Evolutionary conservation across 2,888 invertebrate genomes (phyloP).

Genomic region (Hyles lineata): DNA sequence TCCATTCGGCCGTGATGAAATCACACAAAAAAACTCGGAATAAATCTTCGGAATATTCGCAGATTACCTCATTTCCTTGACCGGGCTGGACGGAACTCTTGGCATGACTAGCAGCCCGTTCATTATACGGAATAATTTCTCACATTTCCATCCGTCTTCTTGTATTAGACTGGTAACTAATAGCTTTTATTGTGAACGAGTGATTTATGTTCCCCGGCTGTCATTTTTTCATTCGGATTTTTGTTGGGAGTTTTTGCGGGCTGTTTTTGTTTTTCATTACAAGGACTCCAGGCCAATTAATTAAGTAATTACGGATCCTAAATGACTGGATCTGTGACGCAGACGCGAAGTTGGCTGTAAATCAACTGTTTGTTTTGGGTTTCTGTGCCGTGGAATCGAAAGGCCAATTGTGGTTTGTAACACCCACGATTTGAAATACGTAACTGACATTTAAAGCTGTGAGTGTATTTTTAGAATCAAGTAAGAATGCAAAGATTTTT

Average conservation of each 20-base stretch:
- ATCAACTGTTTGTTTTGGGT: no score
- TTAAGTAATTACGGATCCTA: not conserved
- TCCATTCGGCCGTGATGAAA: conserved; percentile 23
- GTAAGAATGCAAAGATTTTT: no score
- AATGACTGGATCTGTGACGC: no score
- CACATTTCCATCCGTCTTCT: conserved; percentile 28
- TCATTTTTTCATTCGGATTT: conserved; percentile 18
- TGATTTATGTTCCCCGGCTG: conserved; percentile 25
- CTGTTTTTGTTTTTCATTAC: not conserved
- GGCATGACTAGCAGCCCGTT: conserved; percentile 24
- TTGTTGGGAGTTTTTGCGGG: not conserved
- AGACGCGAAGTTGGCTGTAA: no score
- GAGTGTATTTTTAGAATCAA: no score
- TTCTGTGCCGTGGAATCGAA: no score
- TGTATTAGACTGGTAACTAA: conserved; percentile 30
- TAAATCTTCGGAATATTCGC: conserved; percentile 14
- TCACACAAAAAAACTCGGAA: conserved; percentile 14
- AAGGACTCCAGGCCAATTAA: not conserved
- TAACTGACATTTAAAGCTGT: no score
- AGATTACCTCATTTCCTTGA: conserved; percentile 25
- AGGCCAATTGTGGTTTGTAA: no score
- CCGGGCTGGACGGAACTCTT: conserved; percentile 3
- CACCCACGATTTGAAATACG: no score
- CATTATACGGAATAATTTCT: conserved; percentile 30
- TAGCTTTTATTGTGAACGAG: conserved; percentile 27